Conservation (phyloP, 2,797 vertebrate genomes). For the Mus caroli region DNA sequence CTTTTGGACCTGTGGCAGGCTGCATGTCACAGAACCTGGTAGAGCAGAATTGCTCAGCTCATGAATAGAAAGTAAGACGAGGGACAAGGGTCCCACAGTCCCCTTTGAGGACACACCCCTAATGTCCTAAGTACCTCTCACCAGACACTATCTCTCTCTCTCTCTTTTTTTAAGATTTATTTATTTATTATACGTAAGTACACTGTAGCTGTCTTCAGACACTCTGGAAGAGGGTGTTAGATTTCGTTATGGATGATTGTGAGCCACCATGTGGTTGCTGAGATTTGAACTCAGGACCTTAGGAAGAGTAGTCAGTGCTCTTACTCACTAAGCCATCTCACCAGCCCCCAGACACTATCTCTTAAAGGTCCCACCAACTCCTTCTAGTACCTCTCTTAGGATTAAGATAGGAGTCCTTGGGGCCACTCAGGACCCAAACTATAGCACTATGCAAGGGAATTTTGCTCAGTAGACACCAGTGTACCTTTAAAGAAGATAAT, state of each 20-base stretch:
- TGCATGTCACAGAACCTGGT: background rate
- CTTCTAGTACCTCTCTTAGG: no score
- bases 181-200: no score
- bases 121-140: background rate
- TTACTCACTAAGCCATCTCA: no score
- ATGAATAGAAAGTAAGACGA: background rate
- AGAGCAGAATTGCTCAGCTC: background rate
- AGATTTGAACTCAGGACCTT: no score
- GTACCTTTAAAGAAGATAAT: background rate
- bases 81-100: background rate
- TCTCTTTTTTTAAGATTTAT: no score
- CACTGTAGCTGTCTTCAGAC: no score
- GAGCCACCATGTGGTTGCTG: no score
- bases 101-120: background rate
- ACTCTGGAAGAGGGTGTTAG: no score
- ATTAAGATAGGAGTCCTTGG: background rate
- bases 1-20: background rate
- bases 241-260: no score
- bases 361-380: background rate
- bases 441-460: background rate
- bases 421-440: background rate
- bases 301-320: no score
- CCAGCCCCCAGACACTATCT: background rate
- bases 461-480: conserved; percentile 10
- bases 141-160: background rate